Base-by-base conservation (phyloP, 2,888 invertebrate genomes). In the Pogonocherus hispidulus region DNA sequence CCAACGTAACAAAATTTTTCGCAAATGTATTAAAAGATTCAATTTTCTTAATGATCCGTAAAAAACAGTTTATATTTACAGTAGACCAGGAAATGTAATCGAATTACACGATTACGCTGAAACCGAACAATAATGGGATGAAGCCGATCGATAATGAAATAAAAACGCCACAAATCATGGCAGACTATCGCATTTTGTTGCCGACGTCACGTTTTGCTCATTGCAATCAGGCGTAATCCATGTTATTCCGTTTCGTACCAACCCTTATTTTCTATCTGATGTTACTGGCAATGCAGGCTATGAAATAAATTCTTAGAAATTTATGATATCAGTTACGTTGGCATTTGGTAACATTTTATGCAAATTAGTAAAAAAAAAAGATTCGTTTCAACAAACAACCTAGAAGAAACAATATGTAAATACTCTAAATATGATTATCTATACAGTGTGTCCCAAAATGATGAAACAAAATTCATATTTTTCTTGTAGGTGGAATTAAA, bases 121-220 rank as follows among this genome's bases (percentile, higher is more conserved):
- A 41, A 41, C 41, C 9, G 41, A 41, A 41, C 41, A 41, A 41
- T 41, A 32, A 32, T 32, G 6, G 32, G 41, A 41, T n/a, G 16
- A 41, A 41, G n/a, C 41, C 4, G 41, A 41, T 41, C 41, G 41
- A 41, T 41, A 41, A 41, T 41, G n/a, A 41, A 41, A 41, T 41
- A 41, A 41, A 41, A 41, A 41, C 14, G n/a, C 41, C 41, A 14
- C 41, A 41, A 41, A 4, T 41, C 41, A 41, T 41, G n/a, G 14
- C 41, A 41, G 41, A 41, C 41, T 41, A 41, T 14, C n/a, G 41
- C 41, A 16, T 41, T 41, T 41, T 41, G 41, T 41, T 41, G 41
- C 41, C n/a, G 41, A 41, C 41, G 41, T 41, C 41, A 41, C 41
- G 41, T 41, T 41, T 41, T 14, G 14, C 41, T 41, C 41, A 41